A percentile compares a stretch with the other conserved stretches of the same genome.
phyloP scores from a whole-genome alignment of 2,113 vertebrate genomes.

The Genyomyrus donnyi region DNA sequence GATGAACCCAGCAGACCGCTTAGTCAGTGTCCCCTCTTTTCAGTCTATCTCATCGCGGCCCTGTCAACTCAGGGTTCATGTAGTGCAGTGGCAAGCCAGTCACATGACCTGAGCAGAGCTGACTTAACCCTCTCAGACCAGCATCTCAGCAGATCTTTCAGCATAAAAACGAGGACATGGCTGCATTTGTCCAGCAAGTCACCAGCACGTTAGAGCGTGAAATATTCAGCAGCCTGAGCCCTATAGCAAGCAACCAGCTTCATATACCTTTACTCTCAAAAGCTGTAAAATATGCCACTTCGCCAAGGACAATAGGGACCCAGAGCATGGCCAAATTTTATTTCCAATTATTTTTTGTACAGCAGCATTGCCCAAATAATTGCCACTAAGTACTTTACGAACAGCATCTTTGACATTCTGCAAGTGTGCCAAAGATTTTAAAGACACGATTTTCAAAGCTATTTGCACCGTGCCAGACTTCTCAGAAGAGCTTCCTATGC shows the following conservation, averaged over 20 bases:
- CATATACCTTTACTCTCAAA: not conserved
- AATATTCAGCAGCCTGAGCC: not conserved
- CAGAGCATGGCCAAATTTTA: not conserved
- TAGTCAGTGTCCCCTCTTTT: not conserved
- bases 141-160: not conserved
- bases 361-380: not conserved
- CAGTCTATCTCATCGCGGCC: not conserved
- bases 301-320: not conserved
- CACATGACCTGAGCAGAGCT: not conserved
- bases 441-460: not conserved
- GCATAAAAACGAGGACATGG: not conserved
- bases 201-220: not conserved
- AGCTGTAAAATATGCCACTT: not conserved
- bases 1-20: not conserved
- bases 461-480: not conserved
- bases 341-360: not conserved
- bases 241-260: not conserved
- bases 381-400: not conserved
- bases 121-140: not conserved
- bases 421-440: not conserved
- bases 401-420: not conserved
- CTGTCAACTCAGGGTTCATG: slow-evolving; percentile 1
- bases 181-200: not conserved
- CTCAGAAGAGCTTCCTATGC: not conserved
- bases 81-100: not conserved